phyloP scores from a whole-genome alignment of 2,888 invertebrate genomes.

The Dione juno region DNA sequence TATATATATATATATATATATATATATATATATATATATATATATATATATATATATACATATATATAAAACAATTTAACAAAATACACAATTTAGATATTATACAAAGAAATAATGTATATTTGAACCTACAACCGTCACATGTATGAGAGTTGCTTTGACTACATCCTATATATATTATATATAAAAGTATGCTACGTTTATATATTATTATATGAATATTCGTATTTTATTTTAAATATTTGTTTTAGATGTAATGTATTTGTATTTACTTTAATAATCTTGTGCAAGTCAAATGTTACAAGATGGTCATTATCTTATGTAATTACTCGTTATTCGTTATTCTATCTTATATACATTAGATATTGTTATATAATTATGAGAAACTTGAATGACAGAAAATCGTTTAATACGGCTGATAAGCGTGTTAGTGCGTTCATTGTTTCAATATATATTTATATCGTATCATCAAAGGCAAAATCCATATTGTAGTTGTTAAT shows the following conservation, averaged over 20 bases:
- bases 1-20: too few relatives aligned
- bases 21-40: too few relatives aligned
- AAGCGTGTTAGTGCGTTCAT: neutral
- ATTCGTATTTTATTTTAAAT: neutral
- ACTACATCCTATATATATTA: too few relatives aligned
- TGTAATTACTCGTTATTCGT: neutral
- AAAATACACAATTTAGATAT: too few relatives aligned
- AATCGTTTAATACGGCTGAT: neutral
- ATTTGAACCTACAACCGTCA: neutral
- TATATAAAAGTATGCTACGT: too few relatives aligned
- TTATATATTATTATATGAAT: too few relatives aligned
- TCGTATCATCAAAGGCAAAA: neutral
- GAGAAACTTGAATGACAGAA: slow-evolving; percentile 15
- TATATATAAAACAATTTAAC: too few relatives aligned
- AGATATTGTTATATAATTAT: slow-evolving; percentile 1
- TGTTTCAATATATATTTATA: slow-evolving; percentile 5
- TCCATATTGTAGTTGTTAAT: neutral
- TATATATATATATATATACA: too few relatives aligned
- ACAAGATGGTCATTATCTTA: slow-evolving; percentile 4
- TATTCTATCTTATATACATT: slow-evolving; percentile 2
- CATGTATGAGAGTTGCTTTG: neutral
- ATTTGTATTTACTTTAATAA: neutral
- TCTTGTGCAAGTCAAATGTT: slow-evolving; percentile 11
- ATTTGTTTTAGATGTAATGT: slow-evolving; percentile 2
- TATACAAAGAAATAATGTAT: too few relatives aligned